These are phyloP conservation scores for Belonocnema kinseyi DNA, from an alignment of 1,140 invertebrate genomes.

Conservation along the genomic window DNA sequence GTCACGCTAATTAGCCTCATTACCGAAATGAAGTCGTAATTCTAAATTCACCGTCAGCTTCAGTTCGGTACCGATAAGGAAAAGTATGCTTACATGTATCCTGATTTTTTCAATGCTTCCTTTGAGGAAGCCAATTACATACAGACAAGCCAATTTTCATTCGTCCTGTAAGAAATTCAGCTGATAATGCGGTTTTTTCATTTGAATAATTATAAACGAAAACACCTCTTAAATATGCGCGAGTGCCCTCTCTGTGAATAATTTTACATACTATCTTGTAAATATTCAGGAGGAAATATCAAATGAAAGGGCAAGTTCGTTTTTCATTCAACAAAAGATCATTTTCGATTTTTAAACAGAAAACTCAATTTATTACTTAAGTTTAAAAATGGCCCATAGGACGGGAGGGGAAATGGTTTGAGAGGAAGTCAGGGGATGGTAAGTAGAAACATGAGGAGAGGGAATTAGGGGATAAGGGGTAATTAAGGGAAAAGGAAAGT, in stretches of 20 bases:
- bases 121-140: slow-evolving; percentile 1
- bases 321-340: too few relatives aligned
- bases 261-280: neutral
- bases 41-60: neutral
- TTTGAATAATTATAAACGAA: neutral
- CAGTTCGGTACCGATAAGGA: slow-evolving; percentile 9
- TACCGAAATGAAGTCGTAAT: slow-evolving; percentile 15
- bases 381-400: too few relatives aligned
- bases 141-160: neutral
- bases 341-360: too few relatives aligned
- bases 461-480: too few relatives aligned
- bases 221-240: neutral
- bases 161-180: neutral
- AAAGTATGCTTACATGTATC: slow-evolving; percentile 2
- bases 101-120: slow-evolving; percentile 23
- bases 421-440: too few relatives aligned
- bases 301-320: too few relatives aligned
- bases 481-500: too few relatives aligned
- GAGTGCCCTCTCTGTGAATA: neutral
- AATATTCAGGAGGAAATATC: neutral
- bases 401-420: too few relatives aligned
- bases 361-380: too few relatives aligned
- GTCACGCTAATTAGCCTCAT: slow-evolving; percentile 17
- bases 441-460: too few relatives aligned
- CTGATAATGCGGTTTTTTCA: neutral